Base-by-base conservation (phyloP, 2,888 invertebrate genomes). In the Patella ulyssiponensis region DNA sequence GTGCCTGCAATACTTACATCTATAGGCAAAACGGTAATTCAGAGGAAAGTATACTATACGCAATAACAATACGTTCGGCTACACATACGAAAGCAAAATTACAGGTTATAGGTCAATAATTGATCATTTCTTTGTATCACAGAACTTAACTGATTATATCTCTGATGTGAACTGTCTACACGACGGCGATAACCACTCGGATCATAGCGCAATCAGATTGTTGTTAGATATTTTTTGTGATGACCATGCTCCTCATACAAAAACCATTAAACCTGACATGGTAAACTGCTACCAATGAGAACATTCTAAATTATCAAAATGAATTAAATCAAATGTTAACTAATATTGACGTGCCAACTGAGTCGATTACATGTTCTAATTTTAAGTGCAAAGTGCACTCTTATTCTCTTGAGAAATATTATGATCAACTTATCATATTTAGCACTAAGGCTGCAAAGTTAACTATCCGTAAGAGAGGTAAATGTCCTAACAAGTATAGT, bases 1-100 rank as follows among this genome's bases (percentile, higher is more conserved):
- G n/a, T n/a, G n/a, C n/a, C n/a, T n/a, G n/a, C n/a, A n/a, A n/a
- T n/a, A n/a, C n/a, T n/a, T n/a, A n/a, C n/a, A n/a, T n/a, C n/a
- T n/a, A n/a, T n/a, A n/a, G n/a, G n/a, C n/a, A n/a, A n/a, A n/a
- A n/a, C n/a, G n/a, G n/a, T n/a, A n/a, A n/a, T n/a, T n/a, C n/a
- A n/a, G n/a, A n/a, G n/a, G n/a, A n/a, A n/a, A n/a, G n/a, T n/a
- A n/a, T n/a, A 27, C 27, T 27, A 27, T 27, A 27, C 27, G 27
- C 27, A 27, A 27, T 27, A 27, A 27, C 27, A 27, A 27, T 27
- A n/a, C 27, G 27, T 27, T 58, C 20, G 58, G 9, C 14, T 12
- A 58, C 58, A 58, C 58, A n/a, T 58, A n/a, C 58, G 58, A 58
- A 58, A 58, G 58, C 20, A 58, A 58, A 58, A 58, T 58, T 58